Conservation (phyloP, 2,888 invertebrate genomes). For the Imbricaverruca yamaguchii region DNA sequence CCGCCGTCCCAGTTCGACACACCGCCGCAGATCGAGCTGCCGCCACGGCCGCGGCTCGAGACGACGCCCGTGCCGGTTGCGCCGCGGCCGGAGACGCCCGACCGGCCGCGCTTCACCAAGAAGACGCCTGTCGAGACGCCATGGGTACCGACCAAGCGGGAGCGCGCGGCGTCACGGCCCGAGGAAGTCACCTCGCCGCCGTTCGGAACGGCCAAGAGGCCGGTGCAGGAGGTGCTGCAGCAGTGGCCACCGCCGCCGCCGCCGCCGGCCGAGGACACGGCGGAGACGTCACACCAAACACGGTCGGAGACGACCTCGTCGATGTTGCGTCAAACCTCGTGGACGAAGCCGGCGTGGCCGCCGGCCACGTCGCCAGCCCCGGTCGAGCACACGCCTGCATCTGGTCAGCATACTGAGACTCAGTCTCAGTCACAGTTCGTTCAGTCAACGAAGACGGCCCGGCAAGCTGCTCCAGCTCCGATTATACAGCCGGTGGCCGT, state of each 20-base stretch:
- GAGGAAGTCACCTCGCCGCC: neutral
- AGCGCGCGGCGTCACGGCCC: neutral
- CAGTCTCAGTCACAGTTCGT: neutral
- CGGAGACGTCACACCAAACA: neutral
- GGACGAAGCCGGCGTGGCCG: neutral
- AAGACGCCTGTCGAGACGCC: neutral
- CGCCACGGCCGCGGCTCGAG: neutral
- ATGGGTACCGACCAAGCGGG: neutral
- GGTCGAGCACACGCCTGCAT: neutral
- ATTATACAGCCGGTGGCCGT: neutral
- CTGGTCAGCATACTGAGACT: neutral
- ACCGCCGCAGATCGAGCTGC: neutral
- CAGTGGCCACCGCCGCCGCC: neutral
- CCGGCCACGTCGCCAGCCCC: neutral
- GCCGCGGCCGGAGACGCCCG: neutral
- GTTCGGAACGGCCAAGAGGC: neutral
- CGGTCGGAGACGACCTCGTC: neutral
- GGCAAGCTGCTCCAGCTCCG: neutral
- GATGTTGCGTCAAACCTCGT: neutral
- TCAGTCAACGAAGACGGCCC: neutral
- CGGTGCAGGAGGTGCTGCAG: neutral
- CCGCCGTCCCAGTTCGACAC: slow-evolving; percentile 3
- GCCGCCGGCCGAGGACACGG: neutral
- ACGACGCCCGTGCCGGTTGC: neutral
- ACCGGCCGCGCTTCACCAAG: slow-evolving; percentile 20